These are phyloP conservation scores for Meliscaeva auricollis DNA, from an alignment of 2,888 invertebrate genomes.

Conservation along the genomic window DNA sequence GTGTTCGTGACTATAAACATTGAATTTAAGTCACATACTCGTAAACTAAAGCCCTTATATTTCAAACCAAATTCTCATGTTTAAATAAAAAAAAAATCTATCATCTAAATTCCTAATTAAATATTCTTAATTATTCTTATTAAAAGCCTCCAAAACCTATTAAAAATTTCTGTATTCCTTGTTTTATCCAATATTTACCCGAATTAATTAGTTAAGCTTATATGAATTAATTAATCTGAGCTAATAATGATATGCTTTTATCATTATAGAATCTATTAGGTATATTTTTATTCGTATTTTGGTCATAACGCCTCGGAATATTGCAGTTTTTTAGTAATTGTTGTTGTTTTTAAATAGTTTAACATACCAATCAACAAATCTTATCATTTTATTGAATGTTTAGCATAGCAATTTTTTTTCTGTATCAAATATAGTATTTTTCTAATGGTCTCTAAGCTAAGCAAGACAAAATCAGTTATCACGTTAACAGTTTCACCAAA, in stretches of 20 bases:
- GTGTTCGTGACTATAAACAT: constrained; percentile 14
- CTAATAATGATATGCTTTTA: constrained; percentile 49
- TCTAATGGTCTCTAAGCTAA: too few relatives aligned
- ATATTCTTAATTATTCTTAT: constrained; percentile 45
- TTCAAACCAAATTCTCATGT: not conserved
- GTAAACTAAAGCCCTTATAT: not conserved
- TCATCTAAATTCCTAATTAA: constrained; percentile 35
- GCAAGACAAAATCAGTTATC: too few relatives aligned
- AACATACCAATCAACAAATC: too few relatives aligned
- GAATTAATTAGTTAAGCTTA: constrained; percentile 19
- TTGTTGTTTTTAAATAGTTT: too few relatives aligned
- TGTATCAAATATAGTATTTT: too few relatives aligned
- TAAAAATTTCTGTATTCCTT: constrained; percentile 13
- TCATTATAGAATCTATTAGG: not conserved
- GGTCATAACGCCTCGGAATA: constrained; percentile 21
- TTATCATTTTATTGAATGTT: too few relatives aligned
- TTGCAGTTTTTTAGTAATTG: too few relatives aligned
- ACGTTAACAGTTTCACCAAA: too few relatives aligned
- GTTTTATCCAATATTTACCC: constrained; percentile 42
- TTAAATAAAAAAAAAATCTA: not conserved
- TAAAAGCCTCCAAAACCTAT: not conserved
- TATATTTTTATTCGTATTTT: constrained; percentile 38
- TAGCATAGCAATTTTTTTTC: too few relatives aligned
- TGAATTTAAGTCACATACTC: not conserved
- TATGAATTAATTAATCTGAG: constrained; percentile 46